Base-by-base conservation (phyloP, 2,888 invertebrate genomes). In the Sthenelais limicola region DNA sequence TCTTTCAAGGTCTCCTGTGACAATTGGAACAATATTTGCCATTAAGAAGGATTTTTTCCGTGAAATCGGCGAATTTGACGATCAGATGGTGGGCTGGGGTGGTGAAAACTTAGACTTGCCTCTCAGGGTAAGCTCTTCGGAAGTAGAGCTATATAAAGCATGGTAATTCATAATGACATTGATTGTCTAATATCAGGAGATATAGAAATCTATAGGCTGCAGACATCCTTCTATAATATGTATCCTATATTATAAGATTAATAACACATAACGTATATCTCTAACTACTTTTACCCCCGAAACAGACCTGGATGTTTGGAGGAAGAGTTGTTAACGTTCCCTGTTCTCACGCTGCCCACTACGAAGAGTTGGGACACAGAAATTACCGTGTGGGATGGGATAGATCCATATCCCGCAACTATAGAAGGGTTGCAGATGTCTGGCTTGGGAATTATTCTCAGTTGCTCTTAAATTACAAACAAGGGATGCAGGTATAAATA, bases 81-180 rank as follows among this genome's bases (percentile, higher is more conserved):
- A 71, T 5, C 68, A 68, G 24, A 75, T 75, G 75, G 30, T 56
- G 18, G 68, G 71, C 21, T 75, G 75, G 75, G 75, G 75, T 7
- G 75, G 73, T 5, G 75, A 75, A 32, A 75, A 75, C 48, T 38
- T 75, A 12, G 75, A 75, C 24, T 69, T 75, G 0, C 58, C 75
- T 35, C 15, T 75, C 28, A 54, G 75, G 48, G 73, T 68, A 69
- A 58, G 32, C n/a, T 26, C 2, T 12, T 18, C 9, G n/a, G 26
- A 12, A 58, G n/a, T 32, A 28, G 30, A 9, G 32, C 15, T n/a
- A n/a, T n/a, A n/a, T n/a, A n/a, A n/a, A n/a, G n/a, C n/a, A n/a
- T n/a, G n/a, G n/a, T n/a, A n/a, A n/a, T n/a, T n/a, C n/a, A n/a
- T n/a, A n/a, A n/a, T n/a, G n/a, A n/a, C n/a, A n/a, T n/a, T n/a